Evolutionary conservation across 2,797 vertebrate species (phyloP).

Genomic region (Sebastes taczanowskii): DNA sequence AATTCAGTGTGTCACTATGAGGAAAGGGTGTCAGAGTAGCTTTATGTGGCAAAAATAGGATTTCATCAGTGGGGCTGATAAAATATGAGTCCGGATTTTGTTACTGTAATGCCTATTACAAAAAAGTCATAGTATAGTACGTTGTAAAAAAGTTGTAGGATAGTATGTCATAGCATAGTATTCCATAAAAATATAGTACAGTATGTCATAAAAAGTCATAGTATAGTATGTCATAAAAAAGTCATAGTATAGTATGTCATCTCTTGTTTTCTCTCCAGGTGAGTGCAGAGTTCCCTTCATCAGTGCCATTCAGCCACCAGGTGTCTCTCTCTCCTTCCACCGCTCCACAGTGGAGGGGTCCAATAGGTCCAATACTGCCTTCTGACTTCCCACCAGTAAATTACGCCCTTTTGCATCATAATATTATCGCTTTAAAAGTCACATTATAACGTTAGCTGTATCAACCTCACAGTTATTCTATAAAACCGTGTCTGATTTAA

Average conservation of each 20-base stretch:
- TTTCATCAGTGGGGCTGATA: background rate
- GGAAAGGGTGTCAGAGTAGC: background rate
- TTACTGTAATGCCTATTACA: no score
- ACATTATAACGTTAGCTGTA: fast-evolving
- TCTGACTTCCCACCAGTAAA: no score
- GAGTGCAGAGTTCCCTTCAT: no score
- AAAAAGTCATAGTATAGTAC: no score
- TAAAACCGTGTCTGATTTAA: background rate
- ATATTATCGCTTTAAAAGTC: background rate
- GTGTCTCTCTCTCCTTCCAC: no score
- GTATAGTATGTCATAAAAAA: background rate
- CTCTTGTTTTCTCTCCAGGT: no score
- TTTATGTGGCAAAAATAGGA: background rate
- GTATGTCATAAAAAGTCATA: background rate
- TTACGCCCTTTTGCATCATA: no score
- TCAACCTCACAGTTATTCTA: background rate
- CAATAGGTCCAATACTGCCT: no score
- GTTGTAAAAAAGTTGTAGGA: background rate
- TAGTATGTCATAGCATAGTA: background rate
- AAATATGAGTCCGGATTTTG: no score
- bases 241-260: background rate
- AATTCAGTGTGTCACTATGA: conserved; percentile 6
- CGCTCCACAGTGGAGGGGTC: no score
- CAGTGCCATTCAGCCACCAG: no score
- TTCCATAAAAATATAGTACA: background rate